Evolutionary conservation across 2,113 vertebrate genomes (phyloP).

Genomic region (Pomatostomus ruficeps): DNA sequence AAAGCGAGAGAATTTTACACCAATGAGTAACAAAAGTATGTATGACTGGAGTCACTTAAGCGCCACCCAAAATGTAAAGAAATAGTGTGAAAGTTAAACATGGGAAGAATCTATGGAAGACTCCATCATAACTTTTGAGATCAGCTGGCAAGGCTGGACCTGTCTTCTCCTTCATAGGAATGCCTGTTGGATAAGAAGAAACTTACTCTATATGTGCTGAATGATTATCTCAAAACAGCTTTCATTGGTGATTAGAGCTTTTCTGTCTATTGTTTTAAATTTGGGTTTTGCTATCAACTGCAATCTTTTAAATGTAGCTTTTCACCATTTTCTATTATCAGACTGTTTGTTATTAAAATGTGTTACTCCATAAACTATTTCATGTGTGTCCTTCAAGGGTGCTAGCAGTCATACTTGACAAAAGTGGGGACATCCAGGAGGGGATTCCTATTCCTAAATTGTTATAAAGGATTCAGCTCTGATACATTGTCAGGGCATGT

Average conservation of each 20-base stretch:
- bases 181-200: neutral
- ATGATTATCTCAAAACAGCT: neutral
- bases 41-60: neutral
- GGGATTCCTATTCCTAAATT: neutral
- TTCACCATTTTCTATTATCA: neutral
- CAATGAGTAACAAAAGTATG: neutral
- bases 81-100: neutral
- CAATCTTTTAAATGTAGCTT: neutral
- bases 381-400: neutral
- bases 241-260: neutral
- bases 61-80: neutral
- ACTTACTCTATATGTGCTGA: neutral
- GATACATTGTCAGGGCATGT: accelerated
- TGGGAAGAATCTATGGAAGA: neutral
- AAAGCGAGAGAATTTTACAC: neutral
- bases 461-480: neutral
- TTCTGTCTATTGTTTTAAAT: neutral
- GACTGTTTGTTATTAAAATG: neutral
- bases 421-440: neutral
- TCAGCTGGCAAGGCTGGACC: neutral
- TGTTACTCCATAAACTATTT: neutral
- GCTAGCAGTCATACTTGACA: neutral
- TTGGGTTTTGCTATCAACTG: neutral
- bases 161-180: neutral
- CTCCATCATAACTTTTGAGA: neutral